A percentile compares a stretch with the other conserved stretches of the same genome.
These are phyloP conservation scores for Pyrocoelia pectoralis DNA, from an alignment of 2,888 invertebrate genomes.

Conservation along the genomic window DNA sequence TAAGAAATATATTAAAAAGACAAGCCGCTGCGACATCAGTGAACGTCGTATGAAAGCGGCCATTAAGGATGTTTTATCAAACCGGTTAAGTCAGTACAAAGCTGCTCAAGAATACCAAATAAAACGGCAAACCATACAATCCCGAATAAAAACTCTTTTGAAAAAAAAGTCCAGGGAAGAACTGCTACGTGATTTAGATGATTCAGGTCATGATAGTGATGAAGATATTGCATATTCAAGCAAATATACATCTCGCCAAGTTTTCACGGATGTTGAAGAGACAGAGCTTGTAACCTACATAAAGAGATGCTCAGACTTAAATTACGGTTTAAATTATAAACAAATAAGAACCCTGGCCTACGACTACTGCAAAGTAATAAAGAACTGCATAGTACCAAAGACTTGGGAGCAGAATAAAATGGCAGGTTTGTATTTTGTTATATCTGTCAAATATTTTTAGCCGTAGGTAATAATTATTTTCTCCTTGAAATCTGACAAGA, in stretches of 20 bases:
- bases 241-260: conserved; percentile 6
- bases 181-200: not conserved
- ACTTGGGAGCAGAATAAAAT: too few species aligned
- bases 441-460: too few species aligned
- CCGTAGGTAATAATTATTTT: too few species aligned
- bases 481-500: too few species aligned
- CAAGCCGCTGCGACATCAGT: not conserved
- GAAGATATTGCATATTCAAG: not conserved
- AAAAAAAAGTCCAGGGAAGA: not conserved
- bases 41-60: not conserved
- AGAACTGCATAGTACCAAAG: too few species aligned
- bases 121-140: conserved; percentile 5
- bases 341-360: not conserved
- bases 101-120: not conserved
- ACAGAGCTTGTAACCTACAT: not conserved
- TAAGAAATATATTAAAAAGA: conserved; percentile 1
- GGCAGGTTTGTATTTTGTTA: too few species aligned
- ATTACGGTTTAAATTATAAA: not conserved
- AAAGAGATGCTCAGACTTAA: not conserved
- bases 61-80: conserved; percentile 3
- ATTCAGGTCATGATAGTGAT: not conserved
- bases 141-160: conserved; percentile 3
- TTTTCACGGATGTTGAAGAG: not conserved
- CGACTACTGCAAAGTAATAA: too few species aligned
- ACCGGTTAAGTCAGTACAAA: not conserved